Base-by-base conservation (phyloP, 2,113 vertebrate genomes). In the Cyanoramphus novaezelandiae region DNA sequence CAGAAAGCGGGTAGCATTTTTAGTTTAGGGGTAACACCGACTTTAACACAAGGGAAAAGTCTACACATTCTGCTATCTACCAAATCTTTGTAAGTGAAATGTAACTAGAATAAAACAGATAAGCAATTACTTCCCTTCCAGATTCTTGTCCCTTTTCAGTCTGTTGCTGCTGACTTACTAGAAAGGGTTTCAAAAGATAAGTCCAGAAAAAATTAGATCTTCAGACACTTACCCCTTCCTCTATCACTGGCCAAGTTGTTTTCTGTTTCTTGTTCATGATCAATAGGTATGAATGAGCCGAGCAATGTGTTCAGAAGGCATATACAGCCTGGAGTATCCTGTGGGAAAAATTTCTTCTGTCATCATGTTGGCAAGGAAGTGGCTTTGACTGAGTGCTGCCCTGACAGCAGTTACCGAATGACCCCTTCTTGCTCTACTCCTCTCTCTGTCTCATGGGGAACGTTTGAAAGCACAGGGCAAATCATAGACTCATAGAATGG, bases 11-110 rank as follows among this genome's bases (percentile, higher is more conserved):
- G 27, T 19, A 24, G 25, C 13, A 11, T 7, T 53, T 82, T 76
- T 44, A 33, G 11, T 20, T 69, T 85, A 94, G 94, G 93, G 76
- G 76, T 93, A 97, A 93, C 37, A 67, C 17, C 90, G 90, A 92
- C 84, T 88, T 75, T 59, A 46, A 31, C 37, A 41, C 16, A 43
- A 84, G 83, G 79, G 82, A 83, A 79, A 16, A 78, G 88, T 95
- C 88, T 94, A 46, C 37, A n/a, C 20, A 10, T 69, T n/a, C 20
- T 28, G 41, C 57, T 46, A 46, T 43, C 14, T 79, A 49, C 39
- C 28, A n/a, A 35, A n/a, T 31, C 16, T 78, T 60, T 60, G 60
- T 49, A 72, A 83, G 70, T 3, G 2, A 49, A 69, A 27, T 3
- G 4, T 46, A 33, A 14, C 39, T 67, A 62, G 21, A 75, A 80